Evolutionary conservation across 2,113 vertebrate genomes (phyloP).

Genomic region (Rhea pennata): DNA sequence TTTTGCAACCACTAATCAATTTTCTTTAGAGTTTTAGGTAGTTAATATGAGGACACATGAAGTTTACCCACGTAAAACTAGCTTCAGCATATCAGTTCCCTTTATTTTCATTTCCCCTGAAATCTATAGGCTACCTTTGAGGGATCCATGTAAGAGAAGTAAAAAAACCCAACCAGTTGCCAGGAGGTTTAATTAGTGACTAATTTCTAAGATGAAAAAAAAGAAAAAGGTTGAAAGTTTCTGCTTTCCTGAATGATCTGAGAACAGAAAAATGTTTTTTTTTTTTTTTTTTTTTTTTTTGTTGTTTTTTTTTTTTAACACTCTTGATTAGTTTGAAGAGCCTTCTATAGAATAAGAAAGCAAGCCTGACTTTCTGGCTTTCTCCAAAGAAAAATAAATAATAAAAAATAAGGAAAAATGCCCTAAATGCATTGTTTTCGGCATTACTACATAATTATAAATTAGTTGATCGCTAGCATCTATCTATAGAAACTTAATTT

Average conservation of each 20-base stretch:
- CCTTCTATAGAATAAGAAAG: neutral
- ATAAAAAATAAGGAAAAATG: neutral
- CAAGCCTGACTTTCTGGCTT: neutral
- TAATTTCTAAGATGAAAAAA: constrained; percentile 1
- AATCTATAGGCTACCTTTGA: neutral
- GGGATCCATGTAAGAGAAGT: neutral
- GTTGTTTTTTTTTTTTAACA: too few relatives aligned
- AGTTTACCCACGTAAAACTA: neutral
- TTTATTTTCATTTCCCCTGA: neutral
- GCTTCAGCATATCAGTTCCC: rapidly evolving
- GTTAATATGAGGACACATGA: neutral
- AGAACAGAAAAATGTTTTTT: neutral
- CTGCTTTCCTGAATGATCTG: neutral
- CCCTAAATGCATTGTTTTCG: neutral
- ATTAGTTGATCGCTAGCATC: neutral
- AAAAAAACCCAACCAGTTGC: neutral
- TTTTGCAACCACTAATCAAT: rapidly evolving
- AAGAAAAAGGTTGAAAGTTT: neutral
- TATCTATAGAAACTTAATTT: neutral
- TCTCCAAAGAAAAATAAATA: neutral
- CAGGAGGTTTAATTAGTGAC: neutral
- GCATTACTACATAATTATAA: neutral
- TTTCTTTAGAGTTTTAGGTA: neutral
- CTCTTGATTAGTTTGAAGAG: neutral
- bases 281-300: too few relatives aligned